Conservation (phyloP, 2,888 invertebrate genomes). For the Andrena minutula region DNA sequence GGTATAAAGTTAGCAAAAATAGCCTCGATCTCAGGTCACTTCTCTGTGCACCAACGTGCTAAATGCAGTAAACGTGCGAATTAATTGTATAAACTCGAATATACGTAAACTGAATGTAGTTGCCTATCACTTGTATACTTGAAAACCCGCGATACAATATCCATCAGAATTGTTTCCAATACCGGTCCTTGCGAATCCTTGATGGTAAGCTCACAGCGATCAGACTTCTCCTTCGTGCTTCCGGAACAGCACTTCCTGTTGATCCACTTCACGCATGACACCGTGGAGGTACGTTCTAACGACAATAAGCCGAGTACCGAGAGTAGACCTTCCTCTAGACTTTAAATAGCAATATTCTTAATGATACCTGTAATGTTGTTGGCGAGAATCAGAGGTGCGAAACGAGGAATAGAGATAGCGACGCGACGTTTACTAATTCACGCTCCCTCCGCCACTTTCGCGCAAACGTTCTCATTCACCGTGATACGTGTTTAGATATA, state of each 20-base stretch:
- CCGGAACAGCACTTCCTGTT: slow-evolving; percentile 4
- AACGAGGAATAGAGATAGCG: slow-evolving; percentile 8
- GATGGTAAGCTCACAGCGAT: background rate
- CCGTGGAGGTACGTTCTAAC: slow-evolving; percentile 41
- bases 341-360: slow-evolving; percentile 51
- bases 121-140: slow-evolving; percentile 30
- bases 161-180: slow-evolving; percentile 16
- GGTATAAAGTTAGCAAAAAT: background rate
- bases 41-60: background rate
- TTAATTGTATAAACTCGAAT: background rate
- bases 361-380: slow-evolving; percentile 17
- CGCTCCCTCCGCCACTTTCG: slow-evolving; percentile 64
- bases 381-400: background rate
- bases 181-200: background rate
- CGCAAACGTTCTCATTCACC: slow-evolving; percentile 66
- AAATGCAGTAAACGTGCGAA: background rate
- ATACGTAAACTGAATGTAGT: background rate
- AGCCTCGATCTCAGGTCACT: background rate
- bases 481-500: slow-evolving; percentile 65
- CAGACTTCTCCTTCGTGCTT: slow-evolving; percentile 26
- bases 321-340: slow-evolving; percentile 32
- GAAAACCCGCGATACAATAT: background rate
- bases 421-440: slow-evolving; percentile 72
- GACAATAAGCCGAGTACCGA: slow-evolving; percentile 57
- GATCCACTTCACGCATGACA: slow-evolving; percentile 14